Conservation (phyloP, 2,888 invertebrate species). For the Acanthosepion lycidas region DNA sequence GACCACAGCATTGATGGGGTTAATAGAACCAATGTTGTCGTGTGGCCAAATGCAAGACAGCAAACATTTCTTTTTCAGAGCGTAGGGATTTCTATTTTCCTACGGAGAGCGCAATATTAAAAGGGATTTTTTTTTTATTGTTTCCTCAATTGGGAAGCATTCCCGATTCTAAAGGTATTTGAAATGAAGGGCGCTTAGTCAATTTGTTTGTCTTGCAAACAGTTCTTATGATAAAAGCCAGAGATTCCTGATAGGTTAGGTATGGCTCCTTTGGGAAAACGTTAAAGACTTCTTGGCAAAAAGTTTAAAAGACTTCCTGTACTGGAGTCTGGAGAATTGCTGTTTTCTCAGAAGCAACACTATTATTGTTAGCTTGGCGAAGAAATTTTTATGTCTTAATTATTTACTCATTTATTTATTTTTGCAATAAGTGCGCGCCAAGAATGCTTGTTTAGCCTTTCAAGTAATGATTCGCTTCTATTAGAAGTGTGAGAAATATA, state of each 20-base stretch:
- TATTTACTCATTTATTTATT: not conserved
- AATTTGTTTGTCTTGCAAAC: not conserved
- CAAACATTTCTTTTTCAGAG: too few species aligned
- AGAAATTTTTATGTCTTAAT: not conserved
- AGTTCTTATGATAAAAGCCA: not conserved
- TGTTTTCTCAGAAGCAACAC: not conserved
- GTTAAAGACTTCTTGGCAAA: not conserved
- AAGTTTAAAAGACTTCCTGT: constrained; percentile 23
- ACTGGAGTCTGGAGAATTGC: not conserved
- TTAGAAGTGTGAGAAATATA: too few species aligned
- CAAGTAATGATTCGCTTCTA: not conserved
- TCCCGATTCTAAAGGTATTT: not conserved
- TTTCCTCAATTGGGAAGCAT: not conserved
- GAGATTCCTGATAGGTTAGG: not conserved
- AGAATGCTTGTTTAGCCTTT: not conserved
- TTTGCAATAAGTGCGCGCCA: not conserved
- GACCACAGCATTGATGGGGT: too few species aligned
- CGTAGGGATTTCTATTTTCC: too few species aligned
- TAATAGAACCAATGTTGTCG: too few species aligned
- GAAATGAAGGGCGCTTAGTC: not conserved
- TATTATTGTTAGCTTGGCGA: not conserved
- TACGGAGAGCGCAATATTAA: too few species aligned
- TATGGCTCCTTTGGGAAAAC: not conserved
- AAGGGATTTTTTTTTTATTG: too few species aligned
- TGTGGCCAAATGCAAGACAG: too few species aligned